These are phyloP conservation scores for Macropodus opercularis DNA, from an alignment of 2,797 vertebrate species.

Conservation along the genomic window DNA sequence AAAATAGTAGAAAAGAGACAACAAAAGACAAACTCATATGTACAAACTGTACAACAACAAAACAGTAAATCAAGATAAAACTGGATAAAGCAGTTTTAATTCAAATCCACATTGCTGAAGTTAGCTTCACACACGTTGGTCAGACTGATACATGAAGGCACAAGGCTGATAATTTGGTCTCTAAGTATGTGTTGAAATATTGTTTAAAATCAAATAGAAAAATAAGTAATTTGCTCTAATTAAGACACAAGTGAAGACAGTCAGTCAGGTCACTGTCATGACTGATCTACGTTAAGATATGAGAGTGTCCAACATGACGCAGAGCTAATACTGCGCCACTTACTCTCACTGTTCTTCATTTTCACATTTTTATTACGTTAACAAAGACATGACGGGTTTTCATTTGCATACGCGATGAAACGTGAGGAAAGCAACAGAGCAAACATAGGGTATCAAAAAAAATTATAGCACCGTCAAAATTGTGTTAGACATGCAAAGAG, in stretches of 20 bases:
- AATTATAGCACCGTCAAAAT: slow-evolving; percentile 64
- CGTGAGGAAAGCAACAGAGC: slow-evolving; percentile 48
- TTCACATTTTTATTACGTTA: slow-evolving; percentile 59
- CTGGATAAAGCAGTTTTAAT: slow-evolving; percentile 48
- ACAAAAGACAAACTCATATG: slow-evolving; percentile 41
- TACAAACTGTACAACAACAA: slow-evolving; percentile 69
- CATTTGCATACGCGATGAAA: slow-evolving; percentile 48
- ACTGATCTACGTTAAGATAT: slow-evolving; percentile 18
- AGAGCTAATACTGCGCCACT: slow-evolving; percentile 15
- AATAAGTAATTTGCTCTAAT: slow-evolving; percentile 49
- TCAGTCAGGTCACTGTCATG: slow-evolving; percentile 31
- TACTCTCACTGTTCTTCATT: slow-evolving; percentile 6
- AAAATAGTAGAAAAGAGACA: slow-evolving; percentile 57
- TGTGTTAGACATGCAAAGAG: slow-evolving; percentile 65
- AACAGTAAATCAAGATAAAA: slow-evolving; percentile 46
- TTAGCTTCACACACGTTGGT: slow-evolving; percentile 59
- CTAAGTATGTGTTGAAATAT: slow-evolving; percentile 36
- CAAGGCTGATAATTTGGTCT: slow-evolving; percentile 69
- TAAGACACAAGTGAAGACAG: slow-evolving; percentile 61
- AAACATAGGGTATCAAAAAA: slow-evolving; percentile 39
- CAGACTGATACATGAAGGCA: slow-evolving; percentile 57
- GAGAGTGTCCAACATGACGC: not conserved
- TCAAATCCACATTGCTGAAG: slow-evolving; percentile 59
- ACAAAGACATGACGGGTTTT: slow-evolving; percentile 24
- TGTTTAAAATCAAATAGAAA: slow-evolving; percentile 56